Conservation (phyloP, 2,797 vertebrate genomes). For the Siniperca undulata region DNA sequence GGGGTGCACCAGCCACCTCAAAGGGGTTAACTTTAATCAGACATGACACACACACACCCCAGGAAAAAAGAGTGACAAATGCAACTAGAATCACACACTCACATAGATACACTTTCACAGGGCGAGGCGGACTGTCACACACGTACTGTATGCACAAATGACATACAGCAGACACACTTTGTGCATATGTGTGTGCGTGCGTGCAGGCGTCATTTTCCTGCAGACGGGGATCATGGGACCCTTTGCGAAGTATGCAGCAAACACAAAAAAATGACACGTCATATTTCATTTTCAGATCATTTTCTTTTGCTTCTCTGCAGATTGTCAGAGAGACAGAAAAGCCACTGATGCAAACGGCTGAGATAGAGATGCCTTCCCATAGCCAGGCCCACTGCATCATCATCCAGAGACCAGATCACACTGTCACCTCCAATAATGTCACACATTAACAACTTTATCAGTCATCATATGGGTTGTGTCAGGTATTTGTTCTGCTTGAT, state of each 20-base stretch:
- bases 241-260: conserved; percentile 61
- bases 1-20: conserved; percentile 76
- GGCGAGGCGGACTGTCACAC: conserved; percentile 56
- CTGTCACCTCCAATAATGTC: conserved; percentile 77
- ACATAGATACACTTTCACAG: conserved; percentile 58
- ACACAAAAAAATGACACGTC: conserved; percentile 61
- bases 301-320: conserved; percentile 52
- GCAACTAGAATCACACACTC: conserved; percentile 67
- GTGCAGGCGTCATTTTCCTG: conserved; percentile 41
- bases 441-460: conserved; percentile 77
- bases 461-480: conserved; percentile 69
- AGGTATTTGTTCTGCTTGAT: conserved; percentile 69
- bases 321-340: conserved; percentile 48
- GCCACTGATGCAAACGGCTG: conserved; percentile 55
- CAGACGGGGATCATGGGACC: conserved; percentile 41
- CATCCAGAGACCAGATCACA: conserved; percentile 59
- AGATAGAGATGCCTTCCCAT: conserved; percentile 35
- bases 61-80: conserved; percentile 77
- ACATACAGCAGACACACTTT: conserved; percentile 41
- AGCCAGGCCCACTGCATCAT: conserved; percentile 57
- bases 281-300: conserved; percentile 61
- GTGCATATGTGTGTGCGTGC: conserved; percentile 16
- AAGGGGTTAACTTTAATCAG: conserved; percentile 86
- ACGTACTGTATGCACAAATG: conserved; percentile 49
- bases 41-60: conserved; percentile 79